Evolutionary conservation across 2,113 vertebrate genomes (phyloP).

Genomic region (Agapornis roseicollis): DNA sequence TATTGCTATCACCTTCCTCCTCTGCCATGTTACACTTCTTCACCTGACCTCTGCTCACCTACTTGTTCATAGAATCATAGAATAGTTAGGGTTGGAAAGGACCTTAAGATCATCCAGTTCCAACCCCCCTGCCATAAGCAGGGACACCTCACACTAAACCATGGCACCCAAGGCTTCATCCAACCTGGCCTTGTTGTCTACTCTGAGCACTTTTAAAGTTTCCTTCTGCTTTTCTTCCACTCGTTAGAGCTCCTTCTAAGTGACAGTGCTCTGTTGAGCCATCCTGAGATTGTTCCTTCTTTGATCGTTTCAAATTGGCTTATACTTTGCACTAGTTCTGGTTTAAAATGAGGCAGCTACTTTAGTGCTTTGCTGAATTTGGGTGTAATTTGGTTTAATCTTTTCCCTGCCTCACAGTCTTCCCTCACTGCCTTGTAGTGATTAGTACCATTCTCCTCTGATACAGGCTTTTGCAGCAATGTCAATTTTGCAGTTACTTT

Average conservation of each 20-base stretch:
- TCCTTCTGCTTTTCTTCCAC: background rate
- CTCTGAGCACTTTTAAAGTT: conserved; percentile 43
- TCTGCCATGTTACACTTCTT: background rate
- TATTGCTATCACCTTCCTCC: background rate
- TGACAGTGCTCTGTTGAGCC: background rate
- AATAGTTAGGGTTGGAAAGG: too few species aligned
- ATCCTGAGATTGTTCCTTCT: background rate
- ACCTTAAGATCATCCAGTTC: too few species aligned
- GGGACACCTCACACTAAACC: too few species aligned
- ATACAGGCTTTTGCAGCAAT: background rate
- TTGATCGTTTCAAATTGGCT: background rate
- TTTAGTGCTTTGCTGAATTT: conserved; percentile 33
- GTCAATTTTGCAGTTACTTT: conserved; percentile 20
- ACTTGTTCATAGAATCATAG: too few species aligned
- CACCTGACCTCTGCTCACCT: conserved; percentile 15
- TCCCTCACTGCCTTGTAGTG: background rate
- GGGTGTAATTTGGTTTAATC: conserved; percentile 37
- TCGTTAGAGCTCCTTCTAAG: background rate
- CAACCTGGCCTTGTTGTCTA: too few species aligned
- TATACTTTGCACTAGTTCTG: background rate
- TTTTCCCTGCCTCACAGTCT: background rate
- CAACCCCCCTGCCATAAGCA: too few species aligned
- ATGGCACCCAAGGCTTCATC: too few species aligned
- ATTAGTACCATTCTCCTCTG: background rate
- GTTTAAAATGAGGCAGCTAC: conserved; percentile 13